Evolutionary conservation across 2,888 invertebrate genomes (phyloP).

Genomic region (Hoplodrina ambigua): DNA sequence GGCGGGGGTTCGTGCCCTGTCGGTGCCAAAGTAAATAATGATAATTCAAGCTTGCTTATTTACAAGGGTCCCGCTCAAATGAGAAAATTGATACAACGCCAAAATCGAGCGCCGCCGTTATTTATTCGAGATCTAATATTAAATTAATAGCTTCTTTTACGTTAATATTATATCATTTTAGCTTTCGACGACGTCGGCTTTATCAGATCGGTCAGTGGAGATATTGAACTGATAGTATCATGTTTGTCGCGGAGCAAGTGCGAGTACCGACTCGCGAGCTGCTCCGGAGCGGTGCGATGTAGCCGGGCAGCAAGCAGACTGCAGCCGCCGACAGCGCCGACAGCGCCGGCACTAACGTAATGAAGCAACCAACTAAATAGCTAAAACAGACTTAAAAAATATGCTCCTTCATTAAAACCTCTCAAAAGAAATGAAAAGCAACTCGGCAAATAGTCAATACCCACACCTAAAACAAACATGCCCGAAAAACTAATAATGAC

Average conservation of each 20-base stretch:
- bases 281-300: too few relatives aligned
- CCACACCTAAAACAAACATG: too few relatives aligned
- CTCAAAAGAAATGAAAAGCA: too few relatives aligned
- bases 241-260: not conserved
- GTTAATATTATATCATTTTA: conserved; percentile 16
- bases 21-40: conserved; percentile 40
- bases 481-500: too few relatives aligned
- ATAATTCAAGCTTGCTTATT: conserved; percentile 30
- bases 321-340: too few relatives aligned
- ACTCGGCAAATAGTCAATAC: too few relatives aligned
- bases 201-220: not conserved
- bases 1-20: not conserved
- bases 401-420: too few relatives aligned
- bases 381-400: too few relatives aligned
- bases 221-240: conserved; percentile 5
- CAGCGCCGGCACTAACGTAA: too few relatives aligned
- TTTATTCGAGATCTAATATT: conserved; percentile 30
- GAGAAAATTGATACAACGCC: conserved; percentile 41
- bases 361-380: too few relatives aligned
- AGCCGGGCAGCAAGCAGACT: too few relatives aligned
- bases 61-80: conserved; percentile 36
- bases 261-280: too few relatives aligned
- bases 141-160: conserved; percentile 33
- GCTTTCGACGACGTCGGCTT: conserved; percentile 5
- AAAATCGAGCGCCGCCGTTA: conserved; percentile 21